Base-by-base conservation (phyloP, 2,113 vertebrate genomes). In the Eudorcas thomsonii region DNA sequence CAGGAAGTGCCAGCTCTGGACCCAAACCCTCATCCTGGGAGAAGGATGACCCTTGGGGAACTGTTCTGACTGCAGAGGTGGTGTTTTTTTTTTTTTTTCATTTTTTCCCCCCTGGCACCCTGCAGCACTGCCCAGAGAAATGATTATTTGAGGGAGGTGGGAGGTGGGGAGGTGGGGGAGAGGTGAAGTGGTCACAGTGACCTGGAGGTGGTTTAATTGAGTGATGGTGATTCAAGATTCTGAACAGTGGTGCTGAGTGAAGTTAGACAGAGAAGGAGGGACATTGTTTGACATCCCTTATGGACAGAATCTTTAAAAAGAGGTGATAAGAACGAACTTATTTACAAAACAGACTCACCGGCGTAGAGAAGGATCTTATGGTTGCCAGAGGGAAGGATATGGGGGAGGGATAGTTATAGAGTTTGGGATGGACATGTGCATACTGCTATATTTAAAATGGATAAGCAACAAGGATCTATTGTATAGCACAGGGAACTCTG, bases 91-190 rank as follows among this genome's bases (percentile, higher is more conserved):
- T 23, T 45, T 45, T 45, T 71, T 6, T 13, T 3, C 3, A 0
- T 21, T 13, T 74, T 7, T 3, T 13, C 1, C 7, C 67, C 21
- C 7, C 55, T 28, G 50, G n/a, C 30, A 59, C 23, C 26, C 64
- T 3, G 3, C 5, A 6, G 13, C 36, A 2, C 14, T 3, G 25
- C 14, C 8, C 33, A 28, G 12, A 80, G 84, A 52, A 19, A 14
- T 0, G 1, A 21, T 23, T 10, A 6, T 21, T 43, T 3, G 9
- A 55, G 67, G 39, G 17, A 33, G 10, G 21, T 1, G 50, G 15
- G 11, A 30, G 3, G 17, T 52, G 30, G 50, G 1, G n/a, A 23
- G 2, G 28, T 7, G 1, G 43, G 11, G n/a, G 33, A 67, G 33
- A 67, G 48, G 16, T 25, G 1, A 7, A 17, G n/a, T 83, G 5